Evolutionary conservation across 2,113 vertebrate genomes (phyloP).

Genomic region (Petrocephalus zakoni): DNA sequence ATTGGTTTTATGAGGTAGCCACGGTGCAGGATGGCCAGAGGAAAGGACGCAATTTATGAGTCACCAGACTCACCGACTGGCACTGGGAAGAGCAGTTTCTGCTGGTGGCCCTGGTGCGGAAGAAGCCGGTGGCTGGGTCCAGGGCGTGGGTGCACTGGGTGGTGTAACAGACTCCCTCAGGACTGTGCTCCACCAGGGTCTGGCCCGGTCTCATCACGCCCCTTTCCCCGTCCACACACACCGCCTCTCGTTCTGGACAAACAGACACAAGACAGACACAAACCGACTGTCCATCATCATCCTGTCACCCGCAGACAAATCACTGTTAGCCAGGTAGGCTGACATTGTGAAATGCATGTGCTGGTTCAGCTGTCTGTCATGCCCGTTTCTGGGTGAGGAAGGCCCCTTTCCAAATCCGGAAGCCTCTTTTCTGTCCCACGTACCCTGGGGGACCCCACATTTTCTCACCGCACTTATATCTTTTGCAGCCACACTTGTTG

Average conservation of each 20-base stretch:
- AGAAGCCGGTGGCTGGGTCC: conserved; percentile 74
- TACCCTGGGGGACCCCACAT: not conserved
- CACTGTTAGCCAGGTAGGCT: not conserved
- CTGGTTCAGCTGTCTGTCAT: not conserved
- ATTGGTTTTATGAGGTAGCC: not conserved
- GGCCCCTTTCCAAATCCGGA: not conserved
- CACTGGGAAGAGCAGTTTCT: conserved; percentile 80
- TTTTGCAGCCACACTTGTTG: conserved; percentile 80
- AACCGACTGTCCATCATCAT: not conserved
- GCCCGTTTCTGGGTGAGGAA: not conserved
- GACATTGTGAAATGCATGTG: not conserved
- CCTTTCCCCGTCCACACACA: conserved; percentile 76
- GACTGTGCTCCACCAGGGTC: conserved; percentile 73
- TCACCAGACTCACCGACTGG: conserved; percentile 63
- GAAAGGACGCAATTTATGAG: not conserved
- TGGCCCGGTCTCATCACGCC: conserved; percentile 84
- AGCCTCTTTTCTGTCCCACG: not conserved
- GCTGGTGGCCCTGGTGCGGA: conserved; percentile 66
- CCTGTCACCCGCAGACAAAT: not conserved
- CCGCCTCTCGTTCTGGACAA: conserved; percentile 75
- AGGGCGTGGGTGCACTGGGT: conserved; percentile 70
- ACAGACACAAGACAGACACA: conserved; percentile 31
- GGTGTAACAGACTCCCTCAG: conserved; percentile 71
- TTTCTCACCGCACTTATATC: conserved; percentile 82
- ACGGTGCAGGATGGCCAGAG: not conserved